Conservation (phyloP, 2,113 vertebrate genomes). For the Limnothrissa miodon region DNA sequence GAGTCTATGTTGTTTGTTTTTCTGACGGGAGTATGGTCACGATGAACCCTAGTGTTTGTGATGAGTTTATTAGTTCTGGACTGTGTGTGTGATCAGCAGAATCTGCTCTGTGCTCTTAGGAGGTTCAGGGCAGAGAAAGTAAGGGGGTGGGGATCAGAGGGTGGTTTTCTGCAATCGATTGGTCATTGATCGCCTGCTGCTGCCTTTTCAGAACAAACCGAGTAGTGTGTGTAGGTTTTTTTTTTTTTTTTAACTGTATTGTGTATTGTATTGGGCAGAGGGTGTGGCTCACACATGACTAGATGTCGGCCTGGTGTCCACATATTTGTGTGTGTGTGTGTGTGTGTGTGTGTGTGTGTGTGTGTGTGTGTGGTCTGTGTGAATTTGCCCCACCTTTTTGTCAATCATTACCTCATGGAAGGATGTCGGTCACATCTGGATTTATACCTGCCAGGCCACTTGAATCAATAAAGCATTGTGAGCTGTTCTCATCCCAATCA, state of each 20-base stretch:
- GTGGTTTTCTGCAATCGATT: not conserved
- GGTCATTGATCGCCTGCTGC: not conserved
- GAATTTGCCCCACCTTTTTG: not conserved
- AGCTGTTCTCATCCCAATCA: not conserved
- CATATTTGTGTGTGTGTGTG: not conserved
- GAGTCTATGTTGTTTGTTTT: not conserved
- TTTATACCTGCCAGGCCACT: constrained; percentile 5
- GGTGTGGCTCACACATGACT: constrained; percentile 56
- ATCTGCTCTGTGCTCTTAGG: not conserved
- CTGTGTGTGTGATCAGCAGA: not conserved
- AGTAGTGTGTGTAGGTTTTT: not conserved
- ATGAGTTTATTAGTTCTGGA: not conserved
- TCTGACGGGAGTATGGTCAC: not conserved
- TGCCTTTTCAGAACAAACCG: constrained; percentile 13
- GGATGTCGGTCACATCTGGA: constrained; percentile 8
- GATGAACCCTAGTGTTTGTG: not conserved
- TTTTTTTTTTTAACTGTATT: not conserved
- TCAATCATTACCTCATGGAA: not conserved
- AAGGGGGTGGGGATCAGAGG: not conserved
- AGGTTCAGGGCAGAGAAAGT: not conserved
- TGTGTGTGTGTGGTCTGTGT: too few relatives aligned
- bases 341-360: not conserved
- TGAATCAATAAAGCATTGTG: not conserved
- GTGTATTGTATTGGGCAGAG: constrained; percentile 18
- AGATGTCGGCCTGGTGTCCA: not conserved